These are phyloP conservation scores for Pantherophis vulpinus DNA, from an alignment of 2,797 vertebrate species.

Conservation along the genomic window DNA sequence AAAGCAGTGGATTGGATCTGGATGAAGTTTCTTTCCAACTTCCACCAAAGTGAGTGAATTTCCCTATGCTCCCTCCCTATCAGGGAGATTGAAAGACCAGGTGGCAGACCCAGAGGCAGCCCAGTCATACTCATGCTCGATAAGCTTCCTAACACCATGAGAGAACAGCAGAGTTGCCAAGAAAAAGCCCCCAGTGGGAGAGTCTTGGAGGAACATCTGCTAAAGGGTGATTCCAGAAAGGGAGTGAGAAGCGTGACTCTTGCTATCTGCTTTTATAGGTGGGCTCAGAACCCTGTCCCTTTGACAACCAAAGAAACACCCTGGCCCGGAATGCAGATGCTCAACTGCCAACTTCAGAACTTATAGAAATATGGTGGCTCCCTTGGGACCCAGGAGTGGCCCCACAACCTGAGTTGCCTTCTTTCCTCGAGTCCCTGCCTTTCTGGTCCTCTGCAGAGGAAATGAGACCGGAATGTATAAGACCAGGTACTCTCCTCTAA, in stretches of 20 bases:
- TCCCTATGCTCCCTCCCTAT: too few species aligned
- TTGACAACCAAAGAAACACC: background rate
- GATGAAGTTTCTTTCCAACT: too few species aligned
- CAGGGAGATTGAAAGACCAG: too few species aligned
- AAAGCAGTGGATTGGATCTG: too few species aligned
- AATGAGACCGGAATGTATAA: background rate
- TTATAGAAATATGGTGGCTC: background rate
- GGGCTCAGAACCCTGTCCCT: background rate
- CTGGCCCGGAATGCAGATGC: background rate
- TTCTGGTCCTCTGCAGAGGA: background rate
- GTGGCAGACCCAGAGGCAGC: too few species aligned
- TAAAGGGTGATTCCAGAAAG: background rate
- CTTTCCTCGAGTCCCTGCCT: background rate
- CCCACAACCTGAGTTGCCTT: background rate
- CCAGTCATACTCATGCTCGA: background rate
- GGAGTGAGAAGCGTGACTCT: background rate
- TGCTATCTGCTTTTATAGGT: background rate
- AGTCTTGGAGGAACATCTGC: background rate
- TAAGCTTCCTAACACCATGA: background rate
- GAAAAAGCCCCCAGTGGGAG: background rate
- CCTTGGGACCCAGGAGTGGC: background rate
- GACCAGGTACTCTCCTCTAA: background rate
- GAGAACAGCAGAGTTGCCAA: background rate
- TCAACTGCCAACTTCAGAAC: background rate
- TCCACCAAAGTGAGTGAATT: too few species aligned